These are phyloP conservation scores for Psittacula cyanocephala DNA, from an alignment of 2,113 vertebrate genomes.

Conservation along the genomic window DNA sequence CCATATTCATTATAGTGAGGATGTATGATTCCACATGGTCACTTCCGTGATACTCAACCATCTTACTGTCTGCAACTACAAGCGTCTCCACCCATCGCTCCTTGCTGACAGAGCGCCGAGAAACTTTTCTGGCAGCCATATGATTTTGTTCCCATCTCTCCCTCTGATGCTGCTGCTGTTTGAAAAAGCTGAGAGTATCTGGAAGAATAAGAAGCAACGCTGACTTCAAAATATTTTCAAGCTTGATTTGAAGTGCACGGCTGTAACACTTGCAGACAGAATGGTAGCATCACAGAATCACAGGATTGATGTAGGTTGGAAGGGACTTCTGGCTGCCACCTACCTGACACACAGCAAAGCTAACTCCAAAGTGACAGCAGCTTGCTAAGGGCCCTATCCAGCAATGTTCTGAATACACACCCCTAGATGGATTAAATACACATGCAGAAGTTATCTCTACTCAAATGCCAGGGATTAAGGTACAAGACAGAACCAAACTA, in stretches of 20 bases:
- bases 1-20: constrained; percentile 99
- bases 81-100: constrained; percentile 97
- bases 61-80: constrained; percentile 96
- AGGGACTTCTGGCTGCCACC: background rate
- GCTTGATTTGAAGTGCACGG: background rate
- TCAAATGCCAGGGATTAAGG: background rate
- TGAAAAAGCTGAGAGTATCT: constrained; percentile 76
- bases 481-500: background rate
- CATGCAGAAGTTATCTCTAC: background rate
- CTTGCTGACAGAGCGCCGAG: constrained; percentile 89
- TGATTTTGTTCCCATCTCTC: constrained; percentile 80
- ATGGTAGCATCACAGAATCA: background rate
- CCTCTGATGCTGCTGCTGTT: constrained; percentile 68
- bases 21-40: constrained; percentile 94
- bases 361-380: background rate
- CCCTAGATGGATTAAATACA: accelerated
- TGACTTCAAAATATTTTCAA: background rate
- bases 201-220: background rate
- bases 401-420: background rate
- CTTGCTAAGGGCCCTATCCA: background rate
- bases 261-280: background rate
- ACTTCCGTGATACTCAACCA: constrained; percentile 93
- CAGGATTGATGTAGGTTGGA: background rate
- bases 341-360: background rate
- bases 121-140: constrained; percentile 57